A percentile compares a stretch with the other conserved stretches of the same genome.
These are phyloP conservation scores for Poecilia picta DNA, from an alignment of 2,797 vertebrate genomes.

Conservation along the genomic window DNA sequence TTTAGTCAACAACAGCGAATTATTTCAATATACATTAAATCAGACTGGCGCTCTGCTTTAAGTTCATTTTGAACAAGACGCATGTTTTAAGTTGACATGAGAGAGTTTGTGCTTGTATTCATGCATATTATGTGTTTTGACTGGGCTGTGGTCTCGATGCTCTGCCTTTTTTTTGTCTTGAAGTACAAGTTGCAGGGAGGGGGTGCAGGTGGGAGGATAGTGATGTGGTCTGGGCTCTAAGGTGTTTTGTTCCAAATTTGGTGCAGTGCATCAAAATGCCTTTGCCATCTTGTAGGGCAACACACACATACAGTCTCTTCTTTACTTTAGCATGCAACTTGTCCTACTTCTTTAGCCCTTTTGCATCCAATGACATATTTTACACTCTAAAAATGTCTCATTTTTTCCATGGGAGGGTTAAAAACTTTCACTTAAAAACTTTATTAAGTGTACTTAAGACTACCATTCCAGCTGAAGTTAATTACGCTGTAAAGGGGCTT, in stretches of 20 bases:
- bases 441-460: not conserved
- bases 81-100: conserved; percentile 1
- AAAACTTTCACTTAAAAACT: not conserved
- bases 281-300: conserved; percentile 57
- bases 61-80: not conserved
- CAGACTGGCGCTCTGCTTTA: not conserved
- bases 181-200: conserved; percentile 55
- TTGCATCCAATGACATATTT: not conserved
- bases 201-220: conserved; percentile 70
- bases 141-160: conserved; percentile 34
- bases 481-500: conserved; percentile 6
- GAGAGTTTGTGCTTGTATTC: not conserved
- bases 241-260: conserved; percentile 85
- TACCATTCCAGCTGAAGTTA: conserved; percentile 8
- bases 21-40: not conserved
- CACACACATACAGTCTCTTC: conserved; percentile 37
- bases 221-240: conserved; percentile 83
- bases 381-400: not conserved
- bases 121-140: conserved; percentile 13
- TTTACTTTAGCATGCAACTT: conserved; percentile 24
- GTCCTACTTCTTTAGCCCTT: conserved; percentile 40
- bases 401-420: not conserved
- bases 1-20: not conserved
- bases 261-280: conserved; percentile 82
- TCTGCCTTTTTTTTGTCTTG: conserved; percentile 45